Conservation (phyloP, 2,797 vertebrate species). For the Cuniculus paca region DNA sequence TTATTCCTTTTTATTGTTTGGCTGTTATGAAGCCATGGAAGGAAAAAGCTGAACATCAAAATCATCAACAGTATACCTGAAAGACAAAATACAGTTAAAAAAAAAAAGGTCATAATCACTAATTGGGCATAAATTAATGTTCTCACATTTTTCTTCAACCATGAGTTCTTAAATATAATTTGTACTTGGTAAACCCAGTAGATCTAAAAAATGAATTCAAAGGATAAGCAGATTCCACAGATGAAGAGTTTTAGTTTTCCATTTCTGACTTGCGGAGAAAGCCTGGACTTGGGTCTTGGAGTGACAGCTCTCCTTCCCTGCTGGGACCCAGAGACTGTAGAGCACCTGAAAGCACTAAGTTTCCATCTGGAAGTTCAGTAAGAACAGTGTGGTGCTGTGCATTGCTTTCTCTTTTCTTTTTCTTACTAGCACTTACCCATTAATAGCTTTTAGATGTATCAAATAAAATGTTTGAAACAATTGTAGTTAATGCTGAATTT, state of each 20-base stretch:
- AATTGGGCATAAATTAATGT: background rate
- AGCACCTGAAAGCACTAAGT: background rate
- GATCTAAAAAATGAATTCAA: background rate
- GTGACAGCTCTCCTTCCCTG: background rate
- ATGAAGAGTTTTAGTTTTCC: background rate
- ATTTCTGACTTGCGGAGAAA: background rate
- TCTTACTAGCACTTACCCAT: background rate
- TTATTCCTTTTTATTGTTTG: conserved; percentile 74
- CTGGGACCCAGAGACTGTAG: background rate
- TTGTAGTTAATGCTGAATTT: conserved; percentile 6
- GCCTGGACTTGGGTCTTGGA: background rate
- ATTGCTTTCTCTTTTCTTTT: background rate
- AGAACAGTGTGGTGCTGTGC: background rate
- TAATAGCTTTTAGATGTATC: conserved; percentile 17
- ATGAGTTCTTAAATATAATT: background rate
- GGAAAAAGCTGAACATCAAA: conserved; percentile 80
- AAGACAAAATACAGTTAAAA: conserved; percentile 73
- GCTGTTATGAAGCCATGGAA: conserved; percentile 81
- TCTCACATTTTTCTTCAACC: background rate
- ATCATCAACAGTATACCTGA: conserved; percentile 88
- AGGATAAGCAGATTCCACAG: background rate
- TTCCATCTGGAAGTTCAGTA: conserved; percentile 20
- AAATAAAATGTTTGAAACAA: conserved; percentile 39
- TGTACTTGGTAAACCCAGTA: background rate
- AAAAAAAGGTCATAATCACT: background rate